A percentile compares a stretch with the other conserved stretches of the same genome.
phyloP scores from a whole-genome alignment of 2,113 vertebrate genomes.

The Crocuta crocuta region DNA sequence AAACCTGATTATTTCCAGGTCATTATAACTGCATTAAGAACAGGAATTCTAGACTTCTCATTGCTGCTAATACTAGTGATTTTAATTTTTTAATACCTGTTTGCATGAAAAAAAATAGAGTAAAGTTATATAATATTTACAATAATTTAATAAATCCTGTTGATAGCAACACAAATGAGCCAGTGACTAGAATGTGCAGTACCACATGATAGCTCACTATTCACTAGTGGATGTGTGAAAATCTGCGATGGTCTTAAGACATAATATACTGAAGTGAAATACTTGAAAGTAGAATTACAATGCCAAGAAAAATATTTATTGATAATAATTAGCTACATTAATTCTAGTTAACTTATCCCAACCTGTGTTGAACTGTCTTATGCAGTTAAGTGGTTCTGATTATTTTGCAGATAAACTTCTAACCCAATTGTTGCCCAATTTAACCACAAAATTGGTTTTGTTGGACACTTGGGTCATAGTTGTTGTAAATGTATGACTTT shows the following conservation, averaged over 20 bases:
- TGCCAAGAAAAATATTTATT: background rate
- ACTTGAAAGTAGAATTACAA: background rate
- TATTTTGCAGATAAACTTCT: background rate
- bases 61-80: background rate
- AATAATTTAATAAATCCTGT: background rate
- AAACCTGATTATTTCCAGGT: background rate
- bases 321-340: background rate
- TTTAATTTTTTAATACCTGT: background rate
- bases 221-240: background rate
- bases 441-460: background rate
- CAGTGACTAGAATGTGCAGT: background rate
- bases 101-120: background rate
- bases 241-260: background rate
- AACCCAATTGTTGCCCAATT: background rate
- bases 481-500: background rate
- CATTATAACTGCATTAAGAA: background rate
- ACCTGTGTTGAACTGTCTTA: background rate
- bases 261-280: background rate
- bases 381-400: background rate
- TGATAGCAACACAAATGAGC: background rate
- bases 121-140: background rate
- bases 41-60: background rate
- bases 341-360: background rate
- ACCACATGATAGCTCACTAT: background rate
- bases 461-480: background rate